phyloP scores from a whole-genome alignment of 2,888 invertebrate species.

The Galerucella pusilla region DNA sequence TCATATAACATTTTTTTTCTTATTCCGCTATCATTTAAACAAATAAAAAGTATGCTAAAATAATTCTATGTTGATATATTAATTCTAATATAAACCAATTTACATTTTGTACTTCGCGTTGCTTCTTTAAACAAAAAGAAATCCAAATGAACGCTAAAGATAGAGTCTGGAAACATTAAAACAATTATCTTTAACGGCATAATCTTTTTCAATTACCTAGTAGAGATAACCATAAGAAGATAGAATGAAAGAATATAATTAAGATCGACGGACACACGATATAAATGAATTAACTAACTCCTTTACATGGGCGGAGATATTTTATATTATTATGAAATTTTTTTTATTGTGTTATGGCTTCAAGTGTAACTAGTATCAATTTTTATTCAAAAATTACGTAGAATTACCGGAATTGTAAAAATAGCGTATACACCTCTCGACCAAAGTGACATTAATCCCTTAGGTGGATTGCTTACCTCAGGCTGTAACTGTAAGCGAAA shows the following conservation, averaged over 20 bases:
- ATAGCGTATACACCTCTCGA: too few relatives aligned
- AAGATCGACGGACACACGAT: constrained; percentile 38
- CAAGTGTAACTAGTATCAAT: too few relatives aligned
- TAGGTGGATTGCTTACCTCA: too few relatives aligned
- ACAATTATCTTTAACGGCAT: constrained; percentile 34
- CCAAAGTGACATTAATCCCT: too few relatives aligned
- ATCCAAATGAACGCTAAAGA: constrained; percentile 25
- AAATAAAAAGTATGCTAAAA: too few relatives aligned
- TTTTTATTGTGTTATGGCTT: too few relatives aligned
- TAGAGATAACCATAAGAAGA: constrained; percentile 34
- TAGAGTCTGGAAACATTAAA: constrained; percentile 26
- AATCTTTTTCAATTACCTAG: constrained; percentile 39
- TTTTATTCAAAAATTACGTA: too few relatives aligned
- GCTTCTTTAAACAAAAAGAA: constrained; percentile 20
- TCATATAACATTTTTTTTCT: too few relatives aligned
- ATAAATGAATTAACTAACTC: constrained; percentile 43
- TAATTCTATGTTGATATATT: neutral
- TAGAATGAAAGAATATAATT: constrained; percentile 33
- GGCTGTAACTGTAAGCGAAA: too few relatives aligned
- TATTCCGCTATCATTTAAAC: too few relatives aligned
- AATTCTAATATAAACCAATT: neutral
- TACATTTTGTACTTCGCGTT: constrained; percentile 7
- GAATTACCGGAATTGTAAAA: too few relatives aligned
- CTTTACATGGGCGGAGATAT: constrained; percentile 23
- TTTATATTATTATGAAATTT: neutral